These are phyloP conservation scores for Pipa parva DNA, from an alignment of 2,113 vertebrate species.

Conservation along the genomic window DNA sequence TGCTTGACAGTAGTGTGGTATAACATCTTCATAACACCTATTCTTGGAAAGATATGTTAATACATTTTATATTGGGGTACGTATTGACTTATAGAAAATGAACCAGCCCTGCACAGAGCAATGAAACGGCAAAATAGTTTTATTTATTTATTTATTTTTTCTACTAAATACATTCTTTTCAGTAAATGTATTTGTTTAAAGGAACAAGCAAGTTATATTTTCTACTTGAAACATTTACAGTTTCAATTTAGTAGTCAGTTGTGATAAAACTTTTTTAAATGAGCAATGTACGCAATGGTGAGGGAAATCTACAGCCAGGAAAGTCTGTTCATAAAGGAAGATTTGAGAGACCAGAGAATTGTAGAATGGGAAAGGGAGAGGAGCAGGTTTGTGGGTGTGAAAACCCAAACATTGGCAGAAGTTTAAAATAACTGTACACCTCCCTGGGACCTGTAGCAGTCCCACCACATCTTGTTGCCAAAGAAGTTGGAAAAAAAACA, in stretches of 20 bases:
- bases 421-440: slow-evolving; percentile 47
- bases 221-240: not conserved
- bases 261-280: not conserved
- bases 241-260: not conserved
- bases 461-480: slow-evolving; percentile 53
- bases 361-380: not conserved
- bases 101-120: too few relatives aligned
- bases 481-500: slow-evolving; percentile 51
- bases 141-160: too few relatives aligned
- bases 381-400: slow-evolving; percentile 40
- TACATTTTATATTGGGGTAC: too few relatives aligned
- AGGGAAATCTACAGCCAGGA: slow-evolving; percentile 56
- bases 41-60: too few relatives aligned
- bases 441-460: slow-evolving; percentile 49
- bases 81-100: too few relatives aligned
- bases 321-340: slow-evolving; percentile 59
- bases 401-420: slow-evolving; percentile 62
- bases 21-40: too few relatives aligned
- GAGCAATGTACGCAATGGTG: not conserved
- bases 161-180: too few relatives aligned
- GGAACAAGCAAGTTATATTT: not conserved
- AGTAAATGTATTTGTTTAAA: too few relatives aligned
- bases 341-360: not conserved
- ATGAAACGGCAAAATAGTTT: too few relatives aligned
- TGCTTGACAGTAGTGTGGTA: too few relatives aligned